A percentile compares a stretch with the other conserved stretches of the same genome.
These are phyloP conservation scores for Neuroterus valhalla DNA, from an alignment of 1,140 invertebrate species.

Conservation along the genomic window DNA sequence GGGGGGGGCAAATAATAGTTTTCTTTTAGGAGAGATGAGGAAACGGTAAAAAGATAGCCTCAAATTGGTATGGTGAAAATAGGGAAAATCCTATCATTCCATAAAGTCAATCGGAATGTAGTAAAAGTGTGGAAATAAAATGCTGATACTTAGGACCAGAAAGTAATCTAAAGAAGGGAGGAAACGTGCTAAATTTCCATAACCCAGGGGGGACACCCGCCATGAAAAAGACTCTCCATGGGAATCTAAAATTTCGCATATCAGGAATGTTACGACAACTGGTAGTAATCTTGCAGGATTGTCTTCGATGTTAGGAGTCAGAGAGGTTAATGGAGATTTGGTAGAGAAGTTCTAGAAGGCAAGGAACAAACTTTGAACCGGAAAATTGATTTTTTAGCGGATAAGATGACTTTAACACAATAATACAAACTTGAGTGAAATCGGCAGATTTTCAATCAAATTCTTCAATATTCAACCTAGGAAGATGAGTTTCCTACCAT, in stretches of 20 bases:
- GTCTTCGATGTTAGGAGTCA: not conserved
- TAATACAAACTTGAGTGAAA: no score
- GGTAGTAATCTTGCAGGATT: constrained; percentile 25
- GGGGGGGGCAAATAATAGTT: no score
- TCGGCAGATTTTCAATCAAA: no score
- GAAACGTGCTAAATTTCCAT: constrained; percentile 22
- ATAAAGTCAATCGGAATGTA: not conserved
- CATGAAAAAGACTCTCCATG: constrained; percentile 6
- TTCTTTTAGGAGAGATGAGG: no score
- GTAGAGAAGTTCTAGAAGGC: no score
- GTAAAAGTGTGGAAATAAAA: constrained; percentile 12
- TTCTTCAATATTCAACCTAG: no score
- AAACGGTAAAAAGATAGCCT: no score
- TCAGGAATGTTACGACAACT: constrained; percentile 17
- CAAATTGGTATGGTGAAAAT: no score
- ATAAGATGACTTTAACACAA: no score
- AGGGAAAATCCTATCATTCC: no score
- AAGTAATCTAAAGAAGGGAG: constrained; percentile 6
- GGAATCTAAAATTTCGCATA: constrained; percentile 21
- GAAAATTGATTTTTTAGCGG: no score
- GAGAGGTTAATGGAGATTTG: constrained; percentile 9
- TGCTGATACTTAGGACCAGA: constrained; percentile 14
- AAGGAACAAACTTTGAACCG: constrained; percentile 6
- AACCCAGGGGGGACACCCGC: not conserved
- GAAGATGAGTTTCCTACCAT: no score